These are phyloP conservation scores for Patella depressa DNA, from an alignment of 2,888 invertebrate genomes.

Conservation along the genomic window DNA sequence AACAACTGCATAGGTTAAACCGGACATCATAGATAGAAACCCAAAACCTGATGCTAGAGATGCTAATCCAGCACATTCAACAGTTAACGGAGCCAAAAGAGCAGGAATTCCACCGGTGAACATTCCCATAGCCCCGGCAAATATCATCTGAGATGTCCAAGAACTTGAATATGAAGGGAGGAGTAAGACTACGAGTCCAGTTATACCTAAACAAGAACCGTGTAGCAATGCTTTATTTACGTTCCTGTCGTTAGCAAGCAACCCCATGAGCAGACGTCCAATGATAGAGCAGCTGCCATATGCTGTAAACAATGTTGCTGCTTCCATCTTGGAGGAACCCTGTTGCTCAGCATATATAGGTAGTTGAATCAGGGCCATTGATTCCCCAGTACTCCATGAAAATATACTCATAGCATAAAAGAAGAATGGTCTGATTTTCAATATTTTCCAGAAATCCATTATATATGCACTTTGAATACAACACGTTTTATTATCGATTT, in stretches of 20 bases:
- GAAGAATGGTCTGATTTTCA: neutral
- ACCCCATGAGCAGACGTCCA: neutral
- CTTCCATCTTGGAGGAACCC: neutral
- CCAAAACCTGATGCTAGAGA: neutral
- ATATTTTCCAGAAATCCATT: neutral
- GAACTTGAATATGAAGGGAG: neutral
- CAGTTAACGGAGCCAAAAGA: neutral
- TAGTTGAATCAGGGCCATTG: neutral
- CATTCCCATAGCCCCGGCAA: neutral
- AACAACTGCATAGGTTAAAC: neutral
- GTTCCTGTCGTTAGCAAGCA: neutral
- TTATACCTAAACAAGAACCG: neutral
- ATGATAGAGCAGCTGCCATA: neutral
- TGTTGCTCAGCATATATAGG: neutral
- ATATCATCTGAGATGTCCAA: neutral
- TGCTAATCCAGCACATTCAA: neutral
- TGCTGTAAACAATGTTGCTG: neutral
- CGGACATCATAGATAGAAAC: neutral
- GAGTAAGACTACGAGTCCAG: neutral
- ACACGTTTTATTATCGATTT: neutral
- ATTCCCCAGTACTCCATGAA: neutral
- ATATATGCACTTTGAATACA: neutral
- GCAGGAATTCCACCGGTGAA: neutral
- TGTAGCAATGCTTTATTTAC: neutral
- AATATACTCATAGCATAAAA: neutral